These are phyloP conservation scores for Corythornis cristatus DNA, from an alignment of 2,113 vertebrate genomes.

Conservation along the genomic window DNA sequence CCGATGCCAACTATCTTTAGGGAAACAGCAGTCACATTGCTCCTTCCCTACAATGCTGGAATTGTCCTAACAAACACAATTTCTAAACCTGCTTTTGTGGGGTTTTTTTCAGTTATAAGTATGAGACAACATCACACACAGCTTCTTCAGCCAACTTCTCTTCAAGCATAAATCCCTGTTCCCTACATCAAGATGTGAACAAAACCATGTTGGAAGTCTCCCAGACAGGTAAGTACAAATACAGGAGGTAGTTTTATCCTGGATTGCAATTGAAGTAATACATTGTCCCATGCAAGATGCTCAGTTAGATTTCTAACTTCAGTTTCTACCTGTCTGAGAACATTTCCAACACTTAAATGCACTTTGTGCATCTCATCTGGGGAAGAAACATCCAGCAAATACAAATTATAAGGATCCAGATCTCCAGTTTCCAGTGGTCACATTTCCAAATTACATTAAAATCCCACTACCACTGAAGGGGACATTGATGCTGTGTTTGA, in stretches of 20 bases:
- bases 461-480: neutral
- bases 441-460: neutral
- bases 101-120: slow-evolving; percentile 75
- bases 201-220: neutral
- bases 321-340: neutral
- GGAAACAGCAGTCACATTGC: neutral
- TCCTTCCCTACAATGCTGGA: neutral
- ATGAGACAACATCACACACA: slow-evolving; percentile 20
- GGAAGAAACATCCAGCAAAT: neutral
- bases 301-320: neutral
- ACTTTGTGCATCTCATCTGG: neutral
- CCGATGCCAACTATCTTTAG: neutral
- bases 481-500: neutral
- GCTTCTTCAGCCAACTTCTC: slow-evolving; percentile 27
- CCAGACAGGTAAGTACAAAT: slow-evolving; percentile 39
- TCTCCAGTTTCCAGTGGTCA: neutral
- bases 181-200: neutral
- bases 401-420: neutral
- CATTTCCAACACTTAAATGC: neutral
- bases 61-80: neutral
- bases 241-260: neutral
- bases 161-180: slow-evolving; percentile 49
- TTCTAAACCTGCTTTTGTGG: neutral
- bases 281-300: neutral
- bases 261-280: neutral